Evolutionary conservation across 1,140 invertebrate species (phyloP), one percentile per base, ranked within the genome.

Genomic region (Cecropterus lyciades): DNA sequence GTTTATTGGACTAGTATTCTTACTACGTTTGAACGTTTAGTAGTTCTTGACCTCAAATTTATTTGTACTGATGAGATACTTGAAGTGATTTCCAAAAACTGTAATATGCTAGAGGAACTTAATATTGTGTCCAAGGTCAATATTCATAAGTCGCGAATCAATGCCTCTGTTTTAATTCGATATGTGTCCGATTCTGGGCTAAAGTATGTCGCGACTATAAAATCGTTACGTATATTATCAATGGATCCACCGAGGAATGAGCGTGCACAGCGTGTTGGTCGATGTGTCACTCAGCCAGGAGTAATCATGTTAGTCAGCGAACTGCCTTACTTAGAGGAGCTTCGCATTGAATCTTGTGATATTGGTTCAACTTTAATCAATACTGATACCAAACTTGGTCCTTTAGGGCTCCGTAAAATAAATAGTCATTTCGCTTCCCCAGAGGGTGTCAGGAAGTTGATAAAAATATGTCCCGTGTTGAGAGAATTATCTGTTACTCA

Each of bases 51-150:
- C 66, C 84, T 93, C 10, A 92, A 89, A 71, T 92, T 92, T 52
- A 88, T 93, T 66, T 93, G 92, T 65, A 93, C 93, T 2, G 93
- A 93, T 71, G 93, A 93, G 81, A 93, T 93, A 17, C 87, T 93
- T 4, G 73, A 92, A 78, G 81, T 93, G n/a, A 80, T 93, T 17
- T 88, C 91, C 16, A 71, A 78, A 11, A 85, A 78, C 68, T 93
- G 93, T 72, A 80, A 65, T 13, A 70, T 89, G 48, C 80, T 93
- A 9, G 91, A 93, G 77, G 87, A 93, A 67, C 86, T 93, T 16
- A 92, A 93, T 65, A 92, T 93, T 51, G 86, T 93, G n/a, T 93
- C 93, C 17, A 84, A 80, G 73, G 84, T 93, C 48, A 92, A 92
- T 65, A 84, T 91, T 42, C 84, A 82, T 43, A 91, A 89, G 72